Evolutionary conservation across 2,797 vertebrate genomes (phyloP), one percentile per base, ranked within the genome.

Genomic region (Gymnocypris eckloni): DNA sequence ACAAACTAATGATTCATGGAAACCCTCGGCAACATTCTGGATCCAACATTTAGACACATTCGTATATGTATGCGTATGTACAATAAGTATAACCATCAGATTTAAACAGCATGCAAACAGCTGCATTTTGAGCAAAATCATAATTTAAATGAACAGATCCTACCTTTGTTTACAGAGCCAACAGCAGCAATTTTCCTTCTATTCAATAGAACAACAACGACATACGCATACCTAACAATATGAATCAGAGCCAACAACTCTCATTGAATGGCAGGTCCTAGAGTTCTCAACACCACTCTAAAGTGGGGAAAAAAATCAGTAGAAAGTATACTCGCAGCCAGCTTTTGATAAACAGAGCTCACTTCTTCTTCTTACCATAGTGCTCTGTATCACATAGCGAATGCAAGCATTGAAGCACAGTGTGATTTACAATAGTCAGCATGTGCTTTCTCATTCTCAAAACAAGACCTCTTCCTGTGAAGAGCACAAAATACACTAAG

Each of bases 141-240:
- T 39, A 22, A 78, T 70, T 78, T 33, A 22, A 70, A 85, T 59
- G 28, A 84, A 18, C 33, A 61, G 48, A 37, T 69, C 39, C 50
- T 85, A 10, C 18, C 64, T 79, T 85, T 78, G 50, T 78, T 78
- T 56, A 41, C 22, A 33, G 39, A 71, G 52, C 45, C 64, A 56
- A 84, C 39, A 84, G 75, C 73, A 84, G 83, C 50, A 84, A 59
- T 70, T 79, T 85, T 52, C 39, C 50, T 33, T 70, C n/a, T 50
- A 79, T 28, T 79, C 18, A 78, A 20, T 11, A 6, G 8, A 37
- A 84, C 45, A 77, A 69, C 45, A 67, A 67, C 69, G 12, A 25
- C 45, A 84, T 48, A 25, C 28, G 15, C 13, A 52, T 39, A 81
- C 66, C 52, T 37, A 37, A 84, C 64, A 54, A 54, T 48, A 45